Evolutionary conservation across 2,797 vertebrate genomes (phyloP).

Genomic region (Pelochelys cantorii): DNA sequence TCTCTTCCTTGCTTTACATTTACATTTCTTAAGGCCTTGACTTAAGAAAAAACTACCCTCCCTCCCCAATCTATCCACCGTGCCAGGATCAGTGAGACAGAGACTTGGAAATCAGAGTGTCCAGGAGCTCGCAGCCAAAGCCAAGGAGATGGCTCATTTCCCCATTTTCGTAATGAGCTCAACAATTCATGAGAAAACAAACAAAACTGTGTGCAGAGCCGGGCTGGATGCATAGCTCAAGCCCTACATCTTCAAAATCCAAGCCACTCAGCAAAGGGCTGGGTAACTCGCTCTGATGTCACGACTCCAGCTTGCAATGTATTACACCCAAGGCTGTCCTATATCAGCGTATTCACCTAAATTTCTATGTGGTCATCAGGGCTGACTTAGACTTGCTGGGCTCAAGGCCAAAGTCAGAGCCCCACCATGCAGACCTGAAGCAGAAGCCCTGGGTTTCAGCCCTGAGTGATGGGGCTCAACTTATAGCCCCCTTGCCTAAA

Average conservation of each 20-base stretch:
- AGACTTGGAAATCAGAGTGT: constrained; percentile 48
- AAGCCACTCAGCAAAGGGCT: rapidly evolving
- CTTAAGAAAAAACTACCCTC: constrained; percentile 33
- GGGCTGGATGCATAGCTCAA: constrained; percentile 58
- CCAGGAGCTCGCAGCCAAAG: constrained; percentile 62
- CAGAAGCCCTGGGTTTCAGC: no score
- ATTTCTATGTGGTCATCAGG: no score
- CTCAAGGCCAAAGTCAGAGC: no score
- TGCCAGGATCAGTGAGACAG: neutral
- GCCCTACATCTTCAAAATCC: neutral
- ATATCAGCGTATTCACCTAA: no score
- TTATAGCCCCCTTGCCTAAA: no score
- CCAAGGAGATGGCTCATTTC: constrained; percentile 64
- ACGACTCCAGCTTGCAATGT: no score
- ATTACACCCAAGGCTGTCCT: no score
- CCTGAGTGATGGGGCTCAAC: no score
- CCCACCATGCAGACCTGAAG: no score
- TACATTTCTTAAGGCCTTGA: constrained; percentile 57
- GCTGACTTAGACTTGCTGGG: no score
- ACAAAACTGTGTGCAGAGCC: neutral
- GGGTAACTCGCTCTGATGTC: neutral
- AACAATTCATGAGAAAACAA: constrained; percentile 64
- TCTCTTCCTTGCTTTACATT: constrained; percentile 33
- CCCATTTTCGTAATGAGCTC: constrained; percentile 62
- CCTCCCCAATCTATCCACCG: constrained; percentile 48